A percentile compares a stretch with the other conserved stretches of the same genome.
Conservation (phyloP, 2,888 invertebrate species). For the Volucella zonaria region DNA sequence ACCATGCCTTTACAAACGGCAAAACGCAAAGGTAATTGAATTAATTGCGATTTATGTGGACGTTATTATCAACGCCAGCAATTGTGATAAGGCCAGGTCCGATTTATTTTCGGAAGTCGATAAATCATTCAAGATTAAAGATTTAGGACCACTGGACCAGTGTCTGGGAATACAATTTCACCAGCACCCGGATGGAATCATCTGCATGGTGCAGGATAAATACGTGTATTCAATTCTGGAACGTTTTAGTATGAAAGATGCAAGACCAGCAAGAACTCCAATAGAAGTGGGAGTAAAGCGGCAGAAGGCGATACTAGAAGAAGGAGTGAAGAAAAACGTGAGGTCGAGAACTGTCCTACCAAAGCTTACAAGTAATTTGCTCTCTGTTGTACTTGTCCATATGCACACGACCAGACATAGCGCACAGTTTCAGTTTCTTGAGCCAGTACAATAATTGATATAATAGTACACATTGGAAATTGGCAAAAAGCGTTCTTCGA, state of each 20-base stretch:
- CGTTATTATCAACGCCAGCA: not conserved
- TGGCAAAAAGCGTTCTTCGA: not conserved
- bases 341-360: too few relatives aligned
- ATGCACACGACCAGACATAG: not conserved
- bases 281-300: not conserved
- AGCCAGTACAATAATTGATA: not conserved
- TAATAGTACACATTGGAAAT: not conserved
- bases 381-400: not conserved
- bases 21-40: not conserved
- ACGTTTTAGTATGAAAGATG: not conserved
- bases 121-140: not conserved
- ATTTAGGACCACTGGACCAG: not conserved
- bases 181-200: not conserved
- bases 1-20: not conserved
- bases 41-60: not conserved
- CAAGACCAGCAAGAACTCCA: not conserved
- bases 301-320: slow-evolving; percentile 13
- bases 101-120: not conserved
- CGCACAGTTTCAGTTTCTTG: not conserved
- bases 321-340: too few relatives aligned
- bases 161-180: not conserved
- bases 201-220: not conserved
- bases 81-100: not conserved
- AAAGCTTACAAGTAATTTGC: not conserved
- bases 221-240: not conserved